A percentile compares a stretch with the other conserved stretches of the same genome.
Conservation (phyloP, 2,113 vertebrate genomes). For the Oreochromis aureus region DNA sequence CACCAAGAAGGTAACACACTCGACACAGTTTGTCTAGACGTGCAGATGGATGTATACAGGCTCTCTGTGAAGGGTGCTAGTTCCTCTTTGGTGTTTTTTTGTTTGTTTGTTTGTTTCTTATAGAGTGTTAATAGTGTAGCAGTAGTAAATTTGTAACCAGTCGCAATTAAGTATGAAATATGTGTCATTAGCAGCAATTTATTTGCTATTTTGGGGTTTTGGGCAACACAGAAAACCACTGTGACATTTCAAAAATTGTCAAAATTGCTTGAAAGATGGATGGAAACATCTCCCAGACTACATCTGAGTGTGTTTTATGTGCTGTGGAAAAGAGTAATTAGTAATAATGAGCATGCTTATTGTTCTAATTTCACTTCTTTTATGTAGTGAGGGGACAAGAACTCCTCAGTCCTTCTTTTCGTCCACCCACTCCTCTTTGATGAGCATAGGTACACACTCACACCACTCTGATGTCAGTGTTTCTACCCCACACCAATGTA, state of each 20-base stretch:
- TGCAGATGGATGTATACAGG: not conserved
- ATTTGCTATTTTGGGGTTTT: not conserved
- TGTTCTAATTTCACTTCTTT: not conserved
- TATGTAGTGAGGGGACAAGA: not conserved
- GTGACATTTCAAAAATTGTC: not conserved
- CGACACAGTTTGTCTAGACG: not conserved
- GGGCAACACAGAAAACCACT: not conserved
- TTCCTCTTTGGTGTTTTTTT: accelerated
- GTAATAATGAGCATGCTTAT: not conserved
- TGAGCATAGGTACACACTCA: not conserved
- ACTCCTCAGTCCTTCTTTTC: not conserved
- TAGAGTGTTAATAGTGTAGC: not conserved
- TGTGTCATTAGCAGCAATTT: not conserved
- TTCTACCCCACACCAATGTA: not conserved
- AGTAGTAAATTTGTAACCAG: not conserved
- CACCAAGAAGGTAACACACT: slow-evolving; percentile 87
- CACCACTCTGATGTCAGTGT: not conserved
- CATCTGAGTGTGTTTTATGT: not conserved
- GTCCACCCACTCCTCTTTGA: not conserved
- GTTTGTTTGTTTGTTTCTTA: not conserved
- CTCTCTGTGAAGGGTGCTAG: not conserved
- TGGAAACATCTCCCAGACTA: not conserved
- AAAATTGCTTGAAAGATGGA: not conserved
- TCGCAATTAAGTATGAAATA: not conserved
- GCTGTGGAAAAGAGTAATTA: not conserved